Conservation (phyloP, 2,888 invertebrate genomes). For the Caenorhabditis panamensis region DNA sequence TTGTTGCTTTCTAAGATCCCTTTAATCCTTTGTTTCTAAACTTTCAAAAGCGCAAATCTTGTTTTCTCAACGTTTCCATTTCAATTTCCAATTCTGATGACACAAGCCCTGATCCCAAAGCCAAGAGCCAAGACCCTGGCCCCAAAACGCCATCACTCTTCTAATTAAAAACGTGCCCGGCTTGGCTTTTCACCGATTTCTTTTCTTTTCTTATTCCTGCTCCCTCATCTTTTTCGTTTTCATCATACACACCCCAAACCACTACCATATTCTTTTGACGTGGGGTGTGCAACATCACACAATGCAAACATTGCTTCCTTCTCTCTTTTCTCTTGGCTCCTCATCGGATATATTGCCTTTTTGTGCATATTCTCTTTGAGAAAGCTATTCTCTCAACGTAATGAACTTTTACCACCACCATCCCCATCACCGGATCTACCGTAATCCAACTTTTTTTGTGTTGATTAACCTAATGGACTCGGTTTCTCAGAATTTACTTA, state of each 20-base stretch:
- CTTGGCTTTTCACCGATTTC: conserved; percentile 13
- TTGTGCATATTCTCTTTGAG: conserved; percentile 2
- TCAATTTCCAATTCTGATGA: too few species aligned
- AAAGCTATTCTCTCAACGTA: conserved; percentile 18
- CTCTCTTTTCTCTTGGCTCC: conserved; percentile 7
- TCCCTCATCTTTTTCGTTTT: conserved; percentile 19
- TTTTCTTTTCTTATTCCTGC: background rate
- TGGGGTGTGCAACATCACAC: conserved; percentile 55
- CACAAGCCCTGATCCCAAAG: too few species aligned
- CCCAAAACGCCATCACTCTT: conserved; percentile 47
- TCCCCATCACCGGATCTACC: background rate
- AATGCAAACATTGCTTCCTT: conserved; percentile 60
- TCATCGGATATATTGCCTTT: conserved; percentile 35
- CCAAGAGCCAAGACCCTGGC: too few species aligned
- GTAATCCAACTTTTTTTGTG: background rate
- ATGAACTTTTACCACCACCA: conserved; percentile 32
- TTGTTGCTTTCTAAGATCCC: too few species aligned
- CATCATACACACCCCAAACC: too few species aligned
- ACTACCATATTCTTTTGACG: conserved; percentile 62
- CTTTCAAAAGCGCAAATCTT: too few species aligned
- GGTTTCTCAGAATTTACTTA: too few species aligned
- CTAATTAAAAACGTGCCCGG: conserved; percentile 42
- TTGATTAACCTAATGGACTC: conserved; percentile 15
- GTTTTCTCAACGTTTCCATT: too few species aligned
- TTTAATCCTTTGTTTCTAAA: too few species aligned